Evolutionary conservation across 2,888 invertebrate genomes (phyloP), one percentile per base, ranked within the genome.

Genomic region (Drosophila mimetica): DNA sequence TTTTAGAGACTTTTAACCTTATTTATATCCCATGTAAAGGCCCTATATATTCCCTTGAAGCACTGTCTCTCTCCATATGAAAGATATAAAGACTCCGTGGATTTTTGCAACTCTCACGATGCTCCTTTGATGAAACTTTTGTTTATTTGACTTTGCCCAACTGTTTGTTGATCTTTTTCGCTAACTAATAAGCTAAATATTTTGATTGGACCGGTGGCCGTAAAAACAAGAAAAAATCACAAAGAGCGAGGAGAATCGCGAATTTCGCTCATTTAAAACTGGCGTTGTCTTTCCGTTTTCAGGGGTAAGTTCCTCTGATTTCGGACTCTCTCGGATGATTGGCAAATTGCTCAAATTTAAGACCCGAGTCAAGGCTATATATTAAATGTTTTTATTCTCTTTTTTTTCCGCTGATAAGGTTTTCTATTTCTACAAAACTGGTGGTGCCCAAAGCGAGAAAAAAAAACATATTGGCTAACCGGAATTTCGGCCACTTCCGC

Each of bases 181-280:
- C 81, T n/a, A 76, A 80, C 76, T 78, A 73, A 73, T 55, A 82
- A 82, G 87, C 79, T 78, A 82, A 86, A 82, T 78, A 78, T 82
- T 82, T 86, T 82, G 81, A 82, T 82, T 86, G 78, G 48, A 39
- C 66, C 39, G 41, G 71, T 61, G 71, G 66, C 67, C 64, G 57
- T 39, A 48, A 22, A 67, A 72, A 42, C 39, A 54, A 30, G 59
- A 60, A 53, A 61, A 77, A 37, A 30, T 30, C 30, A 4, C 60
- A 69, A 9, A 44, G 28, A 2, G 41, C 30, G 9, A 41, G 22
- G 65, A 47, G 58, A 50, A 37, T 48, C 48, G 52, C 32, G 30
- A 67, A 58, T 42, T 22, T 42, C 34, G 18, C 18, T 18, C 30
- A 53, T 50, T 70, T 71, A 55, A 71, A 51, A 60, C 71, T 73